A percentile compares a stretch with the other conserved stretches of the same genome.
These are phyloP conservation scores for Syngnathus typhle DNA, from an alignment of 2,113 vertebrate genomes.

Conservation along the genomic window DNA sequence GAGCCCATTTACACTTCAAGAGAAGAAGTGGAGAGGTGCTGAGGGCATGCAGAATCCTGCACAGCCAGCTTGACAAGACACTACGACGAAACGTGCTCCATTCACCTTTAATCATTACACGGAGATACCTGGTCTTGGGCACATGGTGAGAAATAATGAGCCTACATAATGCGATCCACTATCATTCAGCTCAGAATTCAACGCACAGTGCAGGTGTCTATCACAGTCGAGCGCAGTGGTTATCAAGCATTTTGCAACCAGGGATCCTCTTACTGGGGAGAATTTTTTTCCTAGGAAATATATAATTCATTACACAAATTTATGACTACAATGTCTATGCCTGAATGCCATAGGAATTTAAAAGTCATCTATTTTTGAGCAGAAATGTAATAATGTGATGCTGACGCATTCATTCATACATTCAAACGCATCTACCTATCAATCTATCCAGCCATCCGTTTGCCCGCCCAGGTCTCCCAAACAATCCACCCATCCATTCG, in stretches of 20 bases:
- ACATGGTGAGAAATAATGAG: constrained; percentile 52
- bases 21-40: constrained; percentile 52
- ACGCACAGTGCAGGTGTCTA: constrained; percentile 30
- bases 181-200: constrained; percentile 46
- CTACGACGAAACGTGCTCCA: constrained; percentile 54
- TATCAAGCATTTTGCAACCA: background rate
- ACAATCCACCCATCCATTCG: too few species aligned
- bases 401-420: too few species aligned
- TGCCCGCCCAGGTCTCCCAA: too few species aligned
- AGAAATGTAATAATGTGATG: too few species aligned
- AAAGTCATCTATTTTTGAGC: background rate
- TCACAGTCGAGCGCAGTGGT: constrained; percentile 42
- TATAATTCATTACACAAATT: background rate
- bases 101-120: constrained; percentile 62
- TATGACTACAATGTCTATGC: background rate
- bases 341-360: background rate
- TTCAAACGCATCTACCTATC: too few species aligned
- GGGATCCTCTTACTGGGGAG: background rate
- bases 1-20: constrained; percentile 73
- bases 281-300: background rate
- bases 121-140: constrained; percentile 54
- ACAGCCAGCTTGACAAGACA: constrained; percentile 51
- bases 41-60: constrained; percentile 47
- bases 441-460: too few species aligned
- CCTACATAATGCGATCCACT: constrained; percentile 11